These are phyloP conservation scores for Drosophila erecta DNA, from an alignment of 1,140 invertebrate species.

Conservation along the genomic window DNA sequence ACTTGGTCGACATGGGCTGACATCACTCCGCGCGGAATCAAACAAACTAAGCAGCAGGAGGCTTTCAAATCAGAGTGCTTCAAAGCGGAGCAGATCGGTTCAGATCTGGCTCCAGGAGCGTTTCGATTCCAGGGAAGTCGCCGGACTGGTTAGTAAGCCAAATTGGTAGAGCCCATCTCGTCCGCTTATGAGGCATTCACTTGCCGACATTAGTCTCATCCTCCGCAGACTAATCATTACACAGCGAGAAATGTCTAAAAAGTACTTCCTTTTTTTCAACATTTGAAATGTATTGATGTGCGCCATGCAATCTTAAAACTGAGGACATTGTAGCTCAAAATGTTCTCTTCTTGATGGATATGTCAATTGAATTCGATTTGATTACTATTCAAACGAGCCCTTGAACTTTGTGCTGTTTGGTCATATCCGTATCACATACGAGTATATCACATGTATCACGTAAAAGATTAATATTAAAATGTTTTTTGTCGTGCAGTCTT, in stretches of 20 bases:
- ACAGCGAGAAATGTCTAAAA: slow-evolving; percentile 10
- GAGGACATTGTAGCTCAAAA: neutral
- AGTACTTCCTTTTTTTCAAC: neutral
- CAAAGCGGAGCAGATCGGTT: slow-evolving; percentile 15
- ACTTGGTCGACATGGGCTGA: slow-evolving; percentile 51
- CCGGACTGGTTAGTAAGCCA: slow-evolving; percentile 15
- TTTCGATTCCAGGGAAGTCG: slow-evolving; percentile 21
- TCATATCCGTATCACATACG: no score
- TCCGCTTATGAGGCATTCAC: slow-evolving; percentile 57
- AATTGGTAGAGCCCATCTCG: slow-evolving; percentile 46
- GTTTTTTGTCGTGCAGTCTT: slow-evolving; percentile 11
- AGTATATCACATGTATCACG: no score
- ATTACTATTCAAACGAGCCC: no score
- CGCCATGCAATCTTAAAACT: no score
- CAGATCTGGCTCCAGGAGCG: slow-evolving; percentile 3
- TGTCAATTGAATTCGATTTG: no score
- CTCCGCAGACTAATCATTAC: slow-evolving; percentile 16
- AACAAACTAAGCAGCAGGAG: slow-evolving; percentile 67
- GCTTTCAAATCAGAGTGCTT: slow-evolving; percentile 37
- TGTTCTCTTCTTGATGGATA: neutral
- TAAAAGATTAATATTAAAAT: no score
- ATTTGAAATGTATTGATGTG: no score
- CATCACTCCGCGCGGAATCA: slow-evolving; percentile 60
- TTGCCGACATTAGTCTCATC: slow-evolving; percentile 60
- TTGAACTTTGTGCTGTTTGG: no score